phyloP scores from a whole-genome alignment of 1,140 invertebrate genomes.

The Drosophila parvula region DNA sequence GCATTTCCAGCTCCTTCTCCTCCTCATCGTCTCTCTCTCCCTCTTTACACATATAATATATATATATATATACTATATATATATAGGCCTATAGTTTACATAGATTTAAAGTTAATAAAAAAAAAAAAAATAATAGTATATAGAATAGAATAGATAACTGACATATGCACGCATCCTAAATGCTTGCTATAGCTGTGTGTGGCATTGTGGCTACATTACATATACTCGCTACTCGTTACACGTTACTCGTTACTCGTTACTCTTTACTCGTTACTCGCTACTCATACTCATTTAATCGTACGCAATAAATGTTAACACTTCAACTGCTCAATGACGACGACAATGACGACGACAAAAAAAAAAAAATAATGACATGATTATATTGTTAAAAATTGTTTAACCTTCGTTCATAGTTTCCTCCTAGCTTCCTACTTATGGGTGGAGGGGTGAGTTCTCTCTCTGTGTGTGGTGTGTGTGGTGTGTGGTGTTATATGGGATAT shows the following conservation, averaged over 20 bases:
- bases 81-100: constrained; percentile 39
- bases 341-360: neutral
- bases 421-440: constrained; percentile 19
- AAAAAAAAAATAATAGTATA: constrained; percentile 30
- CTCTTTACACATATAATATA: constrained; percentile 6
- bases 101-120: constrained; percentile 42
- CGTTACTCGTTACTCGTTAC: constrained; percentile 15
- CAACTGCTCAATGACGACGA: constrained; percentile 10
- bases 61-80: constrained; percentile 20
- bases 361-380: constrained; percentile 14
- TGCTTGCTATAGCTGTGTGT: constrained; percentile 53
- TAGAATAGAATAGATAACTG: constrained; percentile 40
- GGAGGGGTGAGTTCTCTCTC: constrained; percentile 4
- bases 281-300: neutral
- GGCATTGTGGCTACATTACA: constrained; percentile 60
- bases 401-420: constrained; percentile 19
- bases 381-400: constrained; percentile 24
- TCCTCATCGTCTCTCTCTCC: neutral
- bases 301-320: constrained; percentile 17
- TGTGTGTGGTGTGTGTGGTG: constrained; percentile 12
- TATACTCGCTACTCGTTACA: constrained; percentile 22
- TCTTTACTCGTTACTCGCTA: constrained; percentile 12
- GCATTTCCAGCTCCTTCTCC: constrained; percentile 40
- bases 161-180: constrained; percentile 54
- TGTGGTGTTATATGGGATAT: constrained; percentile 29